These are phyloP conservation scores for Apis florea DNA, from an alignment of 1,140 invertebrate species.

Conservation along the genomic window DNA sequence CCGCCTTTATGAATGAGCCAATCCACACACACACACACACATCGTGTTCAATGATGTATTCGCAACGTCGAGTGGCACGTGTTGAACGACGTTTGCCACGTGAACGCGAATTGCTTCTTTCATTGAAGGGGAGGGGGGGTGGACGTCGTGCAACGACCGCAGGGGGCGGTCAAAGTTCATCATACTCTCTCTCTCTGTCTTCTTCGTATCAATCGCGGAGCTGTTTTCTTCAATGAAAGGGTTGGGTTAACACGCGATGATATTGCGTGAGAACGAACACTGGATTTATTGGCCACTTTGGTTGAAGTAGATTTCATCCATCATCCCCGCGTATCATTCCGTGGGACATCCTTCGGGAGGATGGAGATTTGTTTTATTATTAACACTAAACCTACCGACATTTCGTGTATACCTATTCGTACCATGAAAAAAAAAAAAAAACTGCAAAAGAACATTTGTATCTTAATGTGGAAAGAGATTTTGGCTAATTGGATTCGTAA, in stretches of 20 bases:
- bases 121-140: conserved; percentile 14
- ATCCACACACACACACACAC: neutral
- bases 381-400: too few relatives aligned
- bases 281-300: neutral
- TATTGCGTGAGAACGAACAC: conserved; percentile 4
- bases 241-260: neutral
- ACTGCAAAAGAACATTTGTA: too few relatives aligned
- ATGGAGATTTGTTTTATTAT: too few relatives aligned
- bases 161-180: conserved; percentile 47
- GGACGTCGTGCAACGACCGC: conserved; percentile 24
- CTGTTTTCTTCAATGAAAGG: neutral
- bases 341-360: too few relatives aligned
- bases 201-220: neutral
- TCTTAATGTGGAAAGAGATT: too few relatives aligned
- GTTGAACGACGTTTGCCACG: conserved; percentile 19
- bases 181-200: neutral
- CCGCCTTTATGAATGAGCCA: conserved; percentile 58
- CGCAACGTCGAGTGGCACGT: conserved; percentile 6
- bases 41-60: neutral
- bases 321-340: too few relatives aligned
- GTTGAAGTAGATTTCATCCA: neutral
- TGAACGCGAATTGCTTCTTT: neutral
- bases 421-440: too few relatives aligned
- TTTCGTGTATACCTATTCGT: too few relatives aligned
- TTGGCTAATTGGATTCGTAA: too few relatives aligned